Conservation (phyloP, 1,140 invertebrate species). For the Zaprionus vittiger region DNA sequence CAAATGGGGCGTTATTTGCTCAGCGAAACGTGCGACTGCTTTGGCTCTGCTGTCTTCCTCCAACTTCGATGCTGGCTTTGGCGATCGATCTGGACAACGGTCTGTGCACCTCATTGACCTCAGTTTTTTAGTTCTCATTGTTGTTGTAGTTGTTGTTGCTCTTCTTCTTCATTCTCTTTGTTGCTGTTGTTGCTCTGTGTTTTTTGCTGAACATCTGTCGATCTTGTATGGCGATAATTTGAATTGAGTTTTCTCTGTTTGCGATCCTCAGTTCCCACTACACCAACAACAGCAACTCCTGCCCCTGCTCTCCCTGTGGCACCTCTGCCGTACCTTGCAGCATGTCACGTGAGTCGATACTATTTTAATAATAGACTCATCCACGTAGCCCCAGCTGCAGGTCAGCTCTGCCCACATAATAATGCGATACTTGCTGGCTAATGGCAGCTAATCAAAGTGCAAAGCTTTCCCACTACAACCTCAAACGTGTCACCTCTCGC, state of each 20-base stretch:
- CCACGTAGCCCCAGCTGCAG: constrained; percentile 30
- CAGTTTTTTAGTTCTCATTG: constrained; percentile 5
- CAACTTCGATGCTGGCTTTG: constrained; percentile 28
- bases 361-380: constrained; percentile 62
- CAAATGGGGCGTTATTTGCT: constrained; percentile 78
- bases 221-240: constrained; percentile 81
- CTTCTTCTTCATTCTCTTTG: constrained; percentile 24
- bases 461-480: constrained; percentile 51
- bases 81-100: constrained; percentile 67
- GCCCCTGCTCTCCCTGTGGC: neutral
- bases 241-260: constrained; percentile 79
- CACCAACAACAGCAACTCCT: neutral
- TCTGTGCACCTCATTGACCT: constrained; percentile 72
- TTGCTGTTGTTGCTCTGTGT: constrained; percentile 46
- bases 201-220: constrained; percentile 78
- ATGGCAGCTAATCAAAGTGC: constrained; percentile 60
- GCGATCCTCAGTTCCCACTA: constrained; percentile 52
- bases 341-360: constrained; percentile 39
- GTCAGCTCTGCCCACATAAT: constrained; percentile 41
- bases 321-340: constrained; percentile 8
- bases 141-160: constrained; percentile 22
- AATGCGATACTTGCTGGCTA: constrained; percentile 11
- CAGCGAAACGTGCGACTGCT: constrained; percentile 78
- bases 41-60: constrained; percentile 54
- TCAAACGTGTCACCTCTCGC: constrained; percentile 55